Evolutionary conservation across 2,888 invertebrate genomes (phyloP), one percentile per base, ranked within the genome.

Genomic region (Drosophila seclusa): DNA sequence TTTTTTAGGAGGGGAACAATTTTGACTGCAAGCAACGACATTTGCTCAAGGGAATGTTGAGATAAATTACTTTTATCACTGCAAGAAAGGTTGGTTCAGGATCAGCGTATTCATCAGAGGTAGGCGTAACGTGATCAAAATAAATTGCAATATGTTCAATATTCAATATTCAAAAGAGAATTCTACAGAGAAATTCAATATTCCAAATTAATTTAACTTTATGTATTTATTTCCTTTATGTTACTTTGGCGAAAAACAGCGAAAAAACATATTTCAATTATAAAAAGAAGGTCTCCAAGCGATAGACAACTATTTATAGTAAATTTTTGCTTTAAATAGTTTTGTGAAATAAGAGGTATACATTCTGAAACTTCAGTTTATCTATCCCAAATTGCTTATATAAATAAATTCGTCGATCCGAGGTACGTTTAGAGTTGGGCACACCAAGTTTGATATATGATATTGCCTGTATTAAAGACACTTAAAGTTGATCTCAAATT

Each of bases 51-150:
- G 18, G 4, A 10, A 1, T 40, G n/a, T 40, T n/a, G 0, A 7
- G 7, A 21, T 45, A 16, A 16, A 24, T 45, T 7, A 21, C 1
- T 16, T 38, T 38, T 4, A 8, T 18, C 18, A 38, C 18, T 4
- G 18, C 18, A 45, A 45, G 13, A 21, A 21, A 3, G 1, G 0
- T 42, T 13, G 3, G 11, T 42, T 21, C 6, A n/a, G 18, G 38
- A 18, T 7, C 0, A 38, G 36, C 36, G 0, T 18, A 0, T 18
- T n/a, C n/a, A n/a, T n/a, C 2, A 2, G 5, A 18, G 0, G 1
- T 4, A n/a, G 2, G 4, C 0, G 11, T 6, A 6, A 13, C 13
- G 1, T 7, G 11, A 11, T 11, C 11, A 11, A 1, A 42, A 11
- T 21, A 42, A 40, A 21, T 2, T 13, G 7, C 45, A 45, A 4